phyloP scores from a whole-genome alignment of 2,888 invertebrate genomes.

The Conistra vaccinii region DNA sequence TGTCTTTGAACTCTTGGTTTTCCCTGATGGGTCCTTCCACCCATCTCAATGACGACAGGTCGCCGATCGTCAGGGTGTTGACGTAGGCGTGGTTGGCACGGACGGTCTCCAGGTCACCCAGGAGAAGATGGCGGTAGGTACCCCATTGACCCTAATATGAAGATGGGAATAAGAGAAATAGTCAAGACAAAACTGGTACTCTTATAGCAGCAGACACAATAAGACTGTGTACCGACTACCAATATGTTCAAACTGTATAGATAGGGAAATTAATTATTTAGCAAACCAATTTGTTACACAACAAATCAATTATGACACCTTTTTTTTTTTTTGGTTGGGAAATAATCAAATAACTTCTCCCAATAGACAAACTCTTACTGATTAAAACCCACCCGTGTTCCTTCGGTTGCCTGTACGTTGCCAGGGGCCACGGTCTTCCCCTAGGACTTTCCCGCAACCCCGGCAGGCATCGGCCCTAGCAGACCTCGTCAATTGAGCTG shows the following conservation, averaged over 20 bases:
- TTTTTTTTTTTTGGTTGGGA: no score
- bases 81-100: conserved; percentile 93
- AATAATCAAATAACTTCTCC: no score
- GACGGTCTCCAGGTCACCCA: conserved; percentile 88
- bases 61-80: conserved; percentile 95
- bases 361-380: no score
- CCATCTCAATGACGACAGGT: conserved; percentile 94
- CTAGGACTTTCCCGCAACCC: no score
- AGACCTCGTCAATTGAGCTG: no score
- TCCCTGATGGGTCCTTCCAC: conserved; percentile 92
- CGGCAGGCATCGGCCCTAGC: no score
- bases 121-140: conserved; percentile 95
- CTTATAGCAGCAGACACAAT: background rate
- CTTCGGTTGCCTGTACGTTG: no score
- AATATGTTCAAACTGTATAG: background rate
- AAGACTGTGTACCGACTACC: no score
- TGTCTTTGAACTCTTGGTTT: conserved; percentile 77
- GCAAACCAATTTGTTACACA: no score
- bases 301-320: no score
- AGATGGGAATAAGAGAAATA: background rate
- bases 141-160: conserved; percentile 92
- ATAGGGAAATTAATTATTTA: background rate
- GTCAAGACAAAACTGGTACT: background rate
- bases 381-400: no score
- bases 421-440: no score